Evolutionary conservation across 1,140 invertebrate genomes (phyloP).

Genomic region (Ceratina japonica): DNA sequence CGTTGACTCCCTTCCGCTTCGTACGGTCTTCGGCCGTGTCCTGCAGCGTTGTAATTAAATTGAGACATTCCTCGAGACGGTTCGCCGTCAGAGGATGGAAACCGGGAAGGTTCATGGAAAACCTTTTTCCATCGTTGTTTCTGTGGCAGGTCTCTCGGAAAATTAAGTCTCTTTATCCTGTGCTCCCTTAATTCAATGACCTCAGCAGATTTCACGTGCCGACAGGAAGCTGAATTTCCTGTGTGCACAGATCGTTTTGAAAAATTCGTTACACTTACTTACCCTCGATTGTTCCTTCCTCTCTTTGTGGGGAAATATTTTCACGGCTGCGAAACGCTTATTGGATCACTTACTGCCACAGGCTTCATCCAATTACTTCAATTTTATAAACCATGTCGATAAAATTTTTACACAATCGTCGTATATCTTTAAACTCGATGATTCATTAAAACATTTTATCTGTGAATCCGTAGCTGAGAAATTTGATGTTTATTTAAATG

Average conservation of each 20-base stretch:
- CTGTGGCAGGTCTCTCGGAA: background rate
- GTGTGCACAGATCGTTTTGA: background rate
- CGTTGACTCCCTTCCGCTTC: background rate
- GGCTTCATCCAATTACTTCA: background rate
- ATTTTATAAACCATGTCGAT: too few relatives aligned
- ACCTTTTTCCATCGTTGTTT: background rate
- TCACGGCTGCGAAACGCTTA: background rate
- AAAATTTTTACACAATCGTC: too few relatives aligned
- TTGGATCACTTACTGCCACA: background rate
- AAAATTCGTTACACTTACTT: conserved; percentile 14
- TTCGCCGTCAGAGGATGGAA: too few relatives aligned
- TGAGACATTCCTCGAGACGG: background rate
- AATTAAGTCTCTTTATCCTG: background rate
- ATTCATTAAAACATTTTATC: too few relatives aligned
- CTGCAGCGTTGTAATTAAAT: conserved; percentile 8
- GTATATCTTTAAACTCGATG: too few relatives aligned
- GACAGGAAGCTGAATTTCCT: conserved; percentile 23
- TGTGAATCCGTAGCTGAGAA: too few relatives aligned
- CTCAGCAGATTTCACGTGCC: conserved; percentile 22
- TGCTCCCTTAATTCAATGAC: conserved; percentile 21
- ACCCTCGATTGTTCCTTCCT: background rate
- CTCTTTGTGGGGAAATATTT: background rate
- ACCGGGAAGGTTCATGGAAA: background rate
- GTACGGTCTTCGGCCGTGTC: too few relatives aligned
- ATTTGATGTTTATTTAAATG: too few relatives aligned